Evolutionary conservation across 2,888 invertebrate genomes (phyloP), one percentile per base, ranked within the genome.

Genomic region (Pterobdella sp.): DNA sequence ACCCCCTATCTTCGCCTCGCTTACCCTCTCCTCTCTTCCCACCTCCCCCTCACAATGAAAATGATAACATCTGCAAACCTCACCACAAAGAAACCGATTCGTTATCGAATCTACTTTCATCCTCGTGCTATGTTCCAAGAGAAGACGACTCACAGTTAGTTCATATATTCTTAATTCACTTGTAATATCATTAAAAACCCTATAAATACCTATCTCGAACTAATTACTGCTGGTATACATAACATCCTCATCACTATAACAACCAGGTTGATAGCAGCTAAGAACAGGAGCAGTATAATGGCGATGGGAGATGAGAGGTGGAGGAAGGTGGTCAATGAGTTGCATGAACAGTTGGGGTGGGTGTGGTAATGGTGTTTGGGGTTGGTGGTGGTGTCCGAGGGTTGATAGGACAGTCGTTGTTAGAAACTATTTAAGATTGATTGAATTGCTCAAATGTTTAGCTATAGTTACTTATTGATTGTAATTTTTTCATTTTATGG

Each of bases 311-410:
- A 73, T 64, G 73, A 56, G 1, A 34, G 73, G 26, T 73, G 73
- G 73, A 73, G 64, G 22, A 68, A 63, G 56, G 73, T 73, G 7
- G 73, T 73, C 22, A 36, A 69, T 22, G 73, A 73, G 32, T 34
- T 73, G 42, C 68, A 73, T 37, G 18, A 68, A 29, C 73, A 73
- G 29, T 64, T 73, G 69, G 73, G 73, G 73, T 73, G 52, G 56
- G 73, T 65, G 29, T n/a, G 29, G 32, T 36, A 34, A 68, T 3
- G 14, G 32, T 65, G 34, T 18, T n/a, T 7, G n/a, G 32, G 26
- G 32, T 22, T 34, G 65, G 32, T 65, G 32, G 32, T 32, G 32
- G 32, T 65, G 34, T 34, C 31, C 3, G 26, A 22, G 31, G 14
- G 65, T 29, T 65, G 32, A 10, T 32, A 22, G 32, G 3, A 22